Percentiles rank a stretch among this genome's conserved stretches.
These are phyloP conservation scores for Mirounga angustirostris DNA, from an alignment of 2,113 vertebrate species.

Conservation along the genomic window DNA sequence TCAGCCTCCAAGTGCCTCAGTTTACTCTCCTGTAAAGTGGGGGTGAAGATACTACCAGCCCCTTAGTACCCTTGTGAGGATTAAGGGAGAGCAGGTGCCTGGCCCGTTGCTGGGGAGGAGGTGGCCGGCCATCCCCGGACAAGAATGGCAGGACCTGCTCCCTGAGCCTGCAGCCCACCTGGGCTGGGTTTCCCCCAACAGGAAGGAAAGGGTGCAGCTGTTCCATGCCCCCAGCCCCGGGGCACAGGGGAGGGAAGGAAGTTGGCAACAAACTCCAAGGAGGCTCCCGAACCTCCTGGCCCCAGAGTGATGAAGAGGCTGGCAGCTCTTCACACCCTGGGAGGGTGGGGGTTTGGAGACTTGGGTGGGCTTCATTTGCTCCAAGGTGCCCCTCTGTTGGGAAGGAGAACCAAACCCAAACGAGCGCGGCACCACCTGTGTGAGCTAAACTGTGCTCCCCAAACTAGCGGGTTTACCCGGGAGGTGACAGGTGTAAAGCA, in stretches of 20 bases:
- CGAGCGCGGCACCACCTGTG: accelerated
- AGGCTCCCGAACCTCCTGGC: background rate
- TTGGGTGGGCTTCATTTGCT: background rate
- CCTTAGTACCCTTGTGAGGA: accelerated
- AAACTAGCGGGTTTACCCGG: background rate
- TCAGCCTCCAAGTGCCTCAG: background rate
- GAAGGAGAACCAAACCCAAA: background rate
- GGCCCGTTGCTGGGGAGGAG: accelerated
- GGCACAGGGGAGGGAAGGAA: too few species aligned
- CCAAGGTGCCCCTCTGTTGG: background rate
- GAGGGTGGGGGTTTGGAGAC: accelerated
- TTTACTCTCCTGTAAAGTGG: background rate
- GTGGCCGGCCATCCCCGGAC: accelerated
- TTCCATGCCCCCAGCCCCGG: background rate
- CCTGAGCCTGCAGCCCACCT: accelerated
- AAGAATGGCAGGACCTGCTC: background rate
- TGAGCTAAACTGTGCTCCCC: accelerated
- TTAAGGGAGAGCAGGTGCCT: background rate
- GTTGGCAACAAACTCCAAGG: background rate
- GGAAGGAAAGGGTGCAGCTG: accelerated
- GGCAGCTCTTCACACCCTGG: background rate
- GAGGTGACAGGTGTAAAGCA: accelerated
- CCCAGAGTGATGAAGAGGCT: too few species aligned
- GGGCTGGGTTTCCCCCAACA: background rate
- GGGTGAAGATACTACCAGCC: accelerated